These are phyloP conservation scores for Fundulus diaphanus DNA, from an alignment of 2,797 vertebrate genomes.

Conservation along the genomic window DNA sequence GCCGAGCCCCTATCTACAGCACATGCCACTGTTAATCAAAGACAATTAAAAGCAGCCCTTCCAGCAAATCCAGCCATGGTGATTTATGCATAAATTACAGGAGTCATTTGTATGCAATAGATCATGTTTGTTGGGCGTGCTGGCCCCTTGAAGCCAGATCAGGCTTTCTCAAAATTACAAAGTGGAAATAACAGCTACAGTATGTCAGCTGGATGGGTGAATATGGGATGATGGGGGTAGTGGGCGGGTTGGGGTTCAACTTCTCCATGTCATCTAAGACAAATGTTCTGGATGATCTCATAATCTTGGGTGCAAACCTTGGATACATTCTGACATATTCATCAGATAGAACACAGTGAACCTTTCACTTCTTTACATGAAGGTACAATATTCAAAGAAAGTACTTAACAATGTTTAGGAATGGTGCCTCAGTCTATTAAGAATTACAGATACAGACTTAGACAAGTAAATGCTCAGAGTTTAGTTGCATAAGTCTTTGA, in stretches of 20 bases:
- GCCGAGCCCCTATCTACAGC: slow-evolving; percentile 67
- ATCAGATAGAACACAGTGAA: neutral
- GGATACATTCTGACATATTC: slow-evolving; percentile 6
- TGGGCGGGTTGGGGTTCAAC: neutral
- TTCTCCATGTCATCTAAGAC: slow-evolving; percentile 15
- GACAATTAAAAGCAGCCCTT: slow-evolving; percentile 81
- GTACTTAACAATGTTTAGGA: neutral
- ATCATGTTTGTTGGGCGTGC: slow-evolving; percentile 79
- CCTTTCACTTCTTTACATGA: neutral
- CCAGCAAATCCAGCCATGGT: slow-evolving; percentile 74
- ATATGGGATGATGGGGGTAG: neutral
- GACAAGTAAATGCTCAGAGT: neutral
- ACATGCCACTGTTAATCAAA: slow-evolving; percentile 84
- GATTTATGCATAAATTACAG: slow-evolving; percentile 86
- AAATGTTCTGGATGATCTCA: slow-evolving; percentile 15
- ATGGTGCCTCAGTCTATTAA: neutral
- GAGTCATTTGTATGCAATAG: slow-evolving; percentile 83
- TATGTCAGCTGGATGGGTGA: slow-evolving; percentile 1
- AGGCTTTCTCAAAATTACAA: slow-evolving; percentile 53
- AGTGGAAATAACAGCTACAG: slow-evolving; percentile 47
- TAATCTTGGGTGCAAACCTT: slow-evolving; percentile 12
- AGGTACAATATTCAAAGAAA: neutral
- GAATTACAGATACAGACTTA: neutral
- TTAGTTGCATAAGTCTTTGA: neutral
- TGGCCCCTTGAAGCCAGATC: slow-evolving; percentile 58